Base-by-base conservation (phyloP, 2,888 invertebrate species). In the Nomada lathburiana region DNA sequence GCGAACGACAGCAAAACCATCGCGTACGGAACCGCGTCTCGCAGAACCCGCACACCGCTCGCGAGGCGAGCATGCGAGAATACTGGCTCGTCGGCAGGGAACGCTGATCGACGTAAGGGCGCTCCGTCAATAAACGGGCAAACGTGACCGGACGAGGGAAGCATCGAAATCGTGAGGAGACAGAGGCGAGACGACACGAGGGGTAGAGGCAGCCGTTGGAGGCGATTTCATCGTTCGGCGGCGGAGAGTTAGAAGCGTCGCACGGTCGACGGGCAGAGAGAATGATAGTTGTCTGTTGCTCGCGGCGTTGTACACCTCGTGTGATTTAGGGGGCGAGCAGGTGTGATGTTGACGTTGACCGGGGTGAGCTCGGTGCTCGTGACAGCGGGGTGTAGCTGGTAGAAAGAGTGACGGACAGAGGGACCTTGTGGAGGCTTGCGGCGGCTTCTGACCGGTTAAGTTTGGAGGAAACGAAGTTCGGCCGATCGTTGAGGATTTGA, bases 241-340 rank as follows among this genome's bases (percentile, higher is more conserved):
- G 36, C 5, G 36, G 36, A 47, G 13, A 47, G 47, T 13, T 13
- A 1, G 47, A 47, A 44, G 3, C 16, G 47, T 47, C 47, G 47
- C 11, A 47, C 47, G 47, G 11, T 47, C 47, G 47, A 13, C 47
- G 16, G 47, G 36, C 36, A 7, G 36, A 36, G 2, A 13, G 47
- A 0, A 47, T 47, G 47, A 47, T 10, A 47, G 47, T 47, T 1
- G 13, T 73, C 59, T 52, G 63, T 42, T 71, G 72, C 57, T 73
- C 73, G 80, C 77, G 62, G 64, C 82, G 68, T 69, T 69, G 71
- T 76, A 82, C 72, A 68, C 26, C 68, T 82, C 76, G 82, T 47
- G 71, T 82, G 71, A 82, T 79, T 36, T 20, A 44, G 50, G 36
- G 29, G 23, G 36, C 23, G 26, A 47, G 55, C 29, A 42, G 55